Evolutionary conservation across 1,140 invertebrate genomes (phyloP), one percentile per base, ranked within the genome.

Genomic region (Phenacoccus solenopsis): DNA sequence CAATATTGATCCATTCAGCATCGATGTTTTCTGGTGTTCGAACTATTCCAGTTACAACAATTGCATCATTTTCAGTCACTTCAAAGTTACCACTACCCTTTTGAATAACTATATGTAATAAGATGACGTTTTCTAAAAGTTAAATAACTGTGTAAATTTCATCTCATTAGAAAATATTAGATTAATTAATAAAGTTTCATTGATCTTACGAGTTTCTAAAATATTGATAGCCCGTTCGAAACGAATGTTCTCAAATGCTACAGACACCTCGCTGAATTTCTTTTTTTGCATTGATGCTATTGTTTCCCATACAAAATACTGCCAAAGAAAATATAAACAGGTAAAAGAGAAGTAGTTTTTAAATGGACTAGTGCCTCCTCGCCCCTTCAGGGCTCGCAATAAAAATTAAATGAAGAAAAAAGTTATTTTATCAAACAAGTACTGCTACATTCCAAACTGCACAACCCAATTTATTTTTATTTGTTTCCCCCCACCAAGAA

Each of bases 211-310:
- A 28, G 86, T 84, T 72, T 86, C 84, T 0, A 87, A 84, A 69
- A 96, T 81, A 71, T 88, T 88, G 0, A 91, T 94, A 9, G 93
- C 93, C 74, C 91, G 82, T 64, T 83, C 84, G 74, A 97, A 94
- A 24, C 84, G 84, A 1, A 96, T 85, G 80, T 97, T 87, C 76
- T 96, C 89, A 77, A 97, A 94, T 0, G 90, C 84, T 0, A 97
- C 87, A 0, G 90, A 84, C 5, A 92, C 80, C 74, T 93, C 86
- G 38, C 88, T 86, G 74, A 83, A 88, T 0, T 83, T 76, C 67
- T 86, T 81, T 67, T 87, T 87, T 75, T 84, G 83, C 80, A 93
- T 85, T 78, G 90, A 85, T 16, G 88, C 89, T 22, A 96, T 76
- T 1, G 91, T 90, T 78, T 93, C 90, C 95, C 94, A 97, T 0